Conservation (phyloP, 2,797 vertebrate species). For the Pelobates cultripes region DNA sequence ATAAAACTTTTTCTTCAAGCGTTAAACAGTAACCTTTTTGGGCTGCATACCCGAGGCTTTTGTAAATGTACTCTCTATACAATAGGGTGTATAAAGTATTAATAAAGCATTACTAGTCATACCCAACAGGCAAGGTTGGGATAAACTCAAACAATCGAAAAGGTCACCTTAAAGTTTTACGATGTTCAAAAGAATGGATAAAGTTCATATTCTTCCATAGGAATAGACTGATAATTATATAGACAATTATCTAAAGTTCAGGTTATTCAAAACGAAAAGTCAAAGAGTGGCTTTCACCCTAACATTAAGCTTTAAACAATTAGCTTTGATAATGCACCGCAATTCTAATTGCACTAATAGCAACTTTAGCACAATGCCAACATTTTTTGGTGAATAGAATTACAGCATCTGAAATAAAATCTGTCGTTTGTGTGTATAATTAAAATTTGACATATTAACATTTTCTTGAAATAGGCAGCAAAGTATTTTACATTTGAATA, state of each 20-base stretch:
- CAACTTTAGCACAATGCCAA: slow-evolving; percentile 54
- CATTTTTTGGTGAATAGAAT: slow-evolving; percentile 37
- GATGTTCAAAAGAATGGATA: slow-evolving; percentile 68
- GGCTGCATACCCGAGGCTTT: neutral
- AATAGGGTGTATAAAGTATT: slow-evolving; percentile 1
- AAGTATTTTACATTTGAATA: slow-evolving; percentile 43
- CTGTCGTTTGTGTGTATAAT: slow-evolving; percentile 45
- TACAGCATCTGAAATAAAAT: slow-evolving; percentile 44
- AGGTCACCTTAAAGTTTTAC: slow-evolving; percentile 67
- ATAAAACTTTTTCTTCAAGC: neutral
- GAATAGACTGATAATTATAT: slow-evolving; percentile 62
- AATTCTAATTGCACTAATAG: slow-evolving; percentile 55
- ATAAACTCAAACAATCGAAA: slow-evolving; percentile 60
- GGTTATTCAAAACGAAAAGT: slow-evolving; percentile 56
- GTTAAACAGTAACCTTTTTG: neutral
- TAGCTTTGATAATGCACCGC: slow-evolving; percentile 53
- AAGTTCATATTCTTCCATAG: slow-evolving; percentile 68
- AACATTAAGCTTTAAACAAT: slow-evolving; percentile 56
- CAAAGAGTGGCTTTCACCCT: slow-evolving; percentile 55
- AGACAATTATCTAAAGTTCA: slow-evolving; percentile 69
- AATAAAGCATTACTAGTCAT: neutral
- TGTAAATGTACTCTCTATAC: neutral
- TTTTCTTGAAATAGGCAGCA: slow-evolving; percentile 41
- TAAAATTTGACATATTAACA: slow-evolving; percentile 44
- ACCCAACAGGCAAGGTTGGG: slow-evolving; percentile 57